Evolutionary conservation across 1,140 invertebrate genomes (phyloP).

Genomic region (Scylla paramamosain): DNA sequence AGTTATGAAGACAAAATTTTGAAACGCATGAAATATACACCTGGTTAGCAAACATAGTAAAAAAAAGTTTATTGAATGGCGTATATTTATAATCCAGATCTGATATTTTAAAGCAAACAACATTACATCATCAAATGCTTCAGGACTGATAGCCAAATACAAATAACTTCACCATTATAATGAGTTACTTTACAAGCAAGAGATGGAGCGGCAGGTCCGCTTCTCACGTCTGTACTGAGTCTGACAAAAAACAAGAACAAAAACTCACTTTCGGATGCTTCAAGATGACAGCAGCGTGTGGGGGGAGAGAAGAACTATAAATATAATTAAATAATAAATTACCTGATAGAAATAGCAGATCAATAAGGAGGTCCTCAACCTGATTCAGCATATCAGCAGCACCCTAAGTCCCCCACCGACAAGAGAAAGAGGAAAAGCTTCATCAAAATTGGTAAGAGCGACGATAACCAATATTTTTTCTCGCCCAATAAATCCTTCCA

Average conservation of each 20-base stretch:
- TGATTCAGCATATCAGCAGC: too few species aligned
- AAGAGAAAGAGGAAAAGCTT: background rate
- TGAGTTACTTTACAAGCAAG: background rate
- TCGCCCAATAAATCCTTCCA: background rate
- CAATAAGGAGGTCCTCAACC: background rate
- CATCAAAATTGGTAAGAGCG: background rate
- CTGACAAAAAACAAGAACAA: background rate
- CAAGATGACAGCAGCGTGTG: slow-evolving; percentile 7
- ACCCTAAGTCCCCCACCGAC: too few species aligned
- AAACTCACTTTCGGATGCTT: slow-evolving; percentile 1
- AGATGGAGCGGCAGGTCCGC: background rate
- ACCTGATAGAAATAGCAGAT: background rate
- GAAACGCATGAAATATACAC: too few species aligned
- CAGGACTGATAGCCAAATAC: too few species aligned
- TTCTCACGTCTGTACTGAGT: background rate
- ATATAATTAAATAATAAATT: background rate
- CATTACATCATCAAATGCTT: too few species aligned
- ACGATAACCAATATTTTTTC: background rate
- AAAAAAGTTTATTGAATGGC: too few species aligned
- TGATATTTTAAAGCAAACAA: too few species aligned
- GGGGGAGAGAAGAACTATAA: slow-evolving; percentile 11
- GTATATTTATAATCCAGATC: too few species aligned
- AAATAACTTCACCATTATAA: too few species aligned
- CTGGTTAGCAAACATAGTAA: too few species aligned
- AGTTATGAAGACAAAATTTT: too few species aligned